Evolutionary conservation across 2,113 vertebrate species (phyloP), one percentile per base, ranked within the genome.

Genomic region (Neotoma lepida): DNA sequence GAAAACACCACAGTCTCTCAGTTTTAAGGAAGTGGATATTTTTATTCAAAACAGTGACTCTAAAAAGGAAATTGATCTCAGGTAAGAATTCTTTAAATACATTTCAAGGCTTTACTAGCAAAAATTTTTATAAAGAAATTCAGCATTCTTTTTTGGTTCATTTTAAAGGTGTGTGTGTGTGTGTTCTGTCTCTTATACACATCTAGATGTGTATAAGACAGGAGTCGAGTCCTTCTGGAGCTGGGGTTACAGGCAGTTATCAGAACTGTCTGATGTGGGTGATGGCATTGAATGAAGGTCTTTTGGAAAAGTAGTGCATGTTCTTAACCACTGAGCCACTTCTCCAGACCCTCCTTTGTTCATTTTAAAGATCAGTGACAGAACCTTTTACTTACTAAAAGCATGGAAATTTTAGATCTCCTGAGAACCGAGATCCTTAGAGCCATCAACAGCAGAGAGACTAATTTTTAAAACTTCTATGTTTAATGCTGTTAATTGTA

Each of bases 1-100:
- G 97, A 87, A 93, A 88, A 90, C 17, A 49, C 56, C 96, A 94
- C 92, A 84, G 10, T 96, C 96, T 97, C 97, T 96, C 68, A 96
- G 95, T 95, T 78, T 89, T 89, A 86, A 73, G 74, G 92, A 97
- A 81, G 96, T 95, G 1, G 96, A 98, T 93, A 98, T 98, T 92
- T 98, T 98, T 96, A 92, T 98, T 97, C 96, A 88, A 86, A 97
- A 92, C 0, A 97, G 70, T 93, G 93, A 96, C 41, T 94, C 66
- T 66, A 93, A 97, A 95, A 96, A 98, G 81, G 94, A 94, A 96
- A 26, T 41, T 80, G 96, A 98, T 96, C 51, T 92, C 39, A 98
- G 98, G 98, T 98, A 98, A 97, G 85, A 95, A 89, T 51, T 68
- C 77, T 91, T 97, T 66, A 77, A 93, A 93, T n/a, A 71, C 7